phyloP scores from a whole-genome alignment of 2,888 invertebrate species.

The Mimas tiliae region DNA sequence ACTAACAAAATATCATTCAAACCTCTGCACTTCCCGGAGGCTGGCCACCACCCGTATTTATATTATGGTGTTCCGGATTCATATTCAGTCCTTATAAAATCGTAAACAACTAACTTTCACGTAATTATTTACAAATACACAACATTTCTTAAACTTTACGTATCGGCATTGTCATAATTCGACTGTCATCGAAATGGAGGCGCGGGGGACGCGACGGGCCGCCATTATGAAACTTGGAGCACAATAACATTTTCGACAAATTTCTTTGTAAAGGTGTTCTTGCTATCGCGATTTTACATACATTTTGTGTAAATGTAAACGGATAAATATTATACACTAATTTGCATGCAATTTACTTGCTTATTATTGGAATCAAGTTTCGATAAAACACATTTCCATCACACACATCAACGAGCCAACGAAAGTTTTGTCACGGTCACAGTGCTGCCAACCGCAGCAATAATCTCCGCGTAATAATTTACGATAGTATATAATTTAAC shows the following conservation, averaged over 20 bases:
- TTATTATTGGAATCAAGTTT: slow-evolving; percentile 38
- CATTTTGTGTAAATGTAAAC: slow-evolving; percentile 28
- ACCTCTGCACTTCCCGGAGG: slow-evolving; percentile 84
- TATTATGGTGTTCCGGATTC: slow-evolving; percentile 82
- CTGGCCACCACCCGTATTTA: slow-evolving; percentile 86
- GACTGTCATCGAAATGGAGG: slow-evolving; percentile 87
- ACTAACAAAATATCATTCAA: slow-evolving; percentile 49
- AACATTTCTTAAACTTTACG: slow-evolving; percentile 75
- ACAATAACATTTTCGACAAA: slow-evolving; percentile 79
- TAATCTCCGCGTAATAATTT: slow-evolving; percentile 8
- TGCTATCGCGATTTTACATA: slow-evolving; percentile 33
- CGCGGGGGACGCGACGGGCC: slow-evolving; percentile 88
- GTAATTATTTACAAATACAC: slow-evolving; percentile 69
- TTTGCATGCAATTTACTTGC: slow-evolving; percentile 33
- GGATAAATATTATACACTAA: not conserved
- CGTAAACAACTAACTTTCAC: slow-evolving; percentile 52
- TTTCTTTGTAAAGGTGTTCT: slow-evolving; percentile 28
- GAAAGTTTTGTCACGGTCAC: slow-evolving; percentile 71
- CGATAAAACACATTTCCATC: slow-evolving; percentile 59
- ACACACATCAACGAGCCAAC: slow-evolving; percentile 66
- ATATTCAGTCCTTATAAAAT: slow-evolving; percentile 66
- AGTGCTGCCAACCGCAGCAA: slow-evolving; percentile 56
- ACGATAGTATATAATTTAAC: not conserved
- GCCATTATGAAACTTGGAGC: slow-evolving; percentile 85
- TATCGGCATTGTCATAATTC: slow-evolving; percentile 83